Evolutionary conservation across 2,113 vertebrate genomes (phyloP).

Genomic region (Panurus biarmicus): DNA sequence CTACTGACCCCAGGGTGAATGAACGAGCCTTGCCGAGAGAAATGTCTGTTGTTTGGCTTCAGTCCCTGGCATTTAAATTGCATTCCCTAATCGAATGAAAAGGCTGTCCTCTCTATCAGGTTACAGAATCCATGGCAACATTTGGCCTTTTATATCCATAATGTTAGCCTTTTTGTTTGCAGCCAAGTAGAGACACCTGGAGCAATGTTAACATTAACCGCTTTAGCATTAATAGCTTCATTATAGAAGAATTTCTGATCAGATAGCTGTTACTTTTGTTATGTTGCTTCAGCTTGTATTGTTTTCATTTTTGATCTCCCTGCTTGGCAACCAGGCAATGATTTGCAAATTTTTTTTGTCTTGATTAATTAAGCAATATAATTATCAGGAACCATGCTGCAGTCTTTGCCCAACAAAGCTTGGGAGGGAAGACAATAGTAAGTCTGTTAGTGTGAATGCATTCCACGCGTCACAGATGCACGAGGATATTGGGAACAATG

Average conservation of each 20-base stretch:
- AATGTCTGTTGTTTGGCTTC: slow-evolving; percentile 80
- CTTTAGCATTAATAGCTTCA: slow-evolving; percentile 82
- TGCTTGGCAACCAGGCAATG: slow-evolving; percentile 79
- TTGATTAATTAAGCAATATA: slow-evolving; percentile 87
- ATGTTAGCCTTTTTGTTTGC: slow-evolving; percentile 84
- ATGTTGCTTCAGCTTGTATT: slow-evolving; percentile 77
- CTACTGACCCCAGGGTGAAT: slow-evolving; percentile 79
- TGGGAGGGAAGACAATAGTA: slow-evolving; percentile 79
- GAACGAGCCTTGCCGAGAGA: slow-evolving; percentile 72
- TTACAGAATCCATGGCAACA: slow-evolving; percentile 86
- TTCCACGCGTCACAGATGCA: slow-evolving; percentile 85
- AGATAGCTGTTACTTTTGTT: slow-evolving; percentile 82
- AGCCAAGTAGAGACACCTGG: slow-evolving; percentile 78
- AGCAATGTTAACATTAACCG: slow-evolving; percentile 80
- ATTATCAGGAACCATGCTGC: slow-evolving; percentile 79
- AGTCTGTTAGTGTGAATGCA: slow-evolving; percentile 83
- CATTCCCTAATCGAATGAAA: slow-evolving; percentile 83
- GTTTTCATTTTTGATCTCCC: slow-evolving; percentile 79
- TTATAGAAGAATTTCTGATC: slow-evolving; percentile 81
- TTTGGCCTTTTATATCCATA: slow-evolving; percentile 82
- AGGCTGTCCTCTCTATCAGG: slow-evolving; percentile 81
- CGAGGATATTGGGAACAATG: slow-evolving; percentile 82
- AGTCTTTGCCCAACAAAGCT: slow-evolving; percentile 80
- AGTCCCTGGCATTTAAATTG: slow-evolving; percentile 82
- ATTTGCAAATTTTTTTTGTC: slow-evolving; percentile 84